phyloP scores from a whole-genome alignment of 2,888 invertebrate genomes.

The Drosophila melanosoma region DNA sequence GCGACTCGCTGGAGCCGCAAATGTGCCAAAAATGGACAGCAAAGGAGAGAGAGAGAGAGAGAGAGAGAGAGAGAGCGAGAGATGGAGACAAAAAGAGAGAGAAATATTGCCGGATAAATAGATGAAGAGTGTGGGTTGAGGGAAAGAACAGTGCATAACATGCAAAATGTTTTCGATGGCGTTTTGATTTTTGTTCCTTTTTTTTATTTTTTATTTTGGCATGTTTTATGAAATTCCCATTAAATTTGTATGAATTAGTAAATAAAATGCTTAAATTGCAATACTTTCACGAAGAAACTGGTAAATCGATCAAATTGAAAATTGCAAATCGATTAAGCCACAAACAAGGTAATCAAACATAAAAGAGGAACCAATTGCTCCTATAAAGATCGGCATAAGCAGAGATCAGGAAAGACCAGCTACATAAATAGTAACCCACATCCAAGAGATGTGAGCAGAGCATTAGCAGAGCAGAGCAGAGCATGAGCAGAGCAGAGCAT shows the following conservation, averaged over 20 bases:
- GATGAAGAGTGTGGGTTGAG: background rate
- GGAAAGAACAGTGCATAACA: conserved; percentile 25
- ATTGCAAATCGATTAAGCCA: background rate
- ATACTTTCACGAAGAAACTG: background rate
- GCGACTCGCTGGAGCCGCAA: conserved; percentile 75
- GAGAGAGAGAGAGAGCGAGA: background rate
- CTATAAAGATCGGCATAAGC: background rate
- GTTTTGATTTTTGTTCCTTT: conserved; percentile 17
- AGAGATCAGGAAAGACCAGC: background rate
- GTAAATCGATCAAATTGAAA: background rate
- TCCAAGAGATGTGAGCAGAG: background rate
- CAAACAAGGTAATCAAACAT: background rate
- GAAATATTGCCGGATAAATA: background rate
- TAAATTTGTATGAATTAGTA: background rate
- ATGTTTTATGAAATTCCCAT: conserved; percentile 44
- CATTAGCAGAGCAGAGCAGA: background rate
- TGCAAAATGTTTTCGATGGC: conserved; percentile 44
- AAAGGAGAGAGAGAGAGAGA: background rate
- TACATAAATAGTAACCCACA: too few relatives aligned
- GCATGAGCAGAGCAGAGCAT: background rate
- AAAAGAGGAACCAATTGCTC: background rate
- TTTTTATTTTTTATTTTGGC: conserved; percentile 14
- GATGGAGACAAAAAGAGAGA: background rate
- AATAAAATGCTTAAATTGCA: background rate
- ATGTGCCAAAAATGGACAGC: conserved; percentile 60